phyloP scores from a whole-genome alignment of 2,888 invertebrate species.

The Phortica magna region DNA sequence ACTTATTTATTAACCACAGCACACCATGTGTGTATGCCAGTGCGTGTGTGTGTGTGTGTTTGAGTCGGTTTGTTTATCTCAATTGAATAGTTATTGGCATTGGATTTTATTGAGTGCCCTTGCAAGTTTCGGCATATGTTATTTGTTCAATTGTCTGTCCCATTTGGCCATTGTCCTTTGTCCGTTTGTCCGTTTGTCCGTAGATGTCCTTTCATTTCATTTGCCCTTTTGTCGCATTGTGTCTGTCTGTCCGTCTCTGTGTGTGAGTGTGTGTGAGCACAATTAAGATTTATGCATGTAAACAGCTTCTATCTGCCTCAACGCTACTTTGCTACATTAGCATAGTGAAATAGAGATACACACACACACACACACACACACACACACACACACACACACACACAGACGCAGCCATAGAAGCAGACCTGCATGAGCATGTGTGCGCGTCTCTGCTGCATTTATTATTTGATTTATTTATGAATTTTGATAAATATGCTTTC shows the following conservation, averaged over 20 bases:
- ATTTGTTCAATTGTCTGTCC: too few relatives aligned
- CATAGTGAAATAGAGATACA: background rate
- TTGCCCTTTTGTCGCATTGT: background rate
- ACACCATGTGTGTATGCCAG: background rate
- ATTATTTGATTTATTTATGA: background rate
- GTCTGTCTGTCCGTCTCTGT: background rate
- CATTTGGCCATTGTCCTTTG: too few relatives aligned
- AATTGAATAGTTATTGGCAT: conserved; percentile 21
- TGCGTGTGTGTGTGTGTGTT: conserved; percentile 26
- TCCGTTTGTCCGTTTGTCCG: too few relatives aligned
- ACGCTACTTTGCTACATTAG: background rate
- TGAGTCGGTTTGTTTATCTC: conserved; percentile 17
- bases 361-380: background rate
- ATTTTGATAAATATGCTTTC: background rate
- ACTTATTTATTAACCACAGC: conserved; percentile 39
- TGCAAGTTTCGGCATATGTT: too few relatives aligned
- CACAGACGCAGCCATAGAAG: too few relatives aligned
- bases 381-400: background rate
- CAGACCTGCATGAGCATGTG: background rate
- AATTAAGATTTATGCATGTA: conserved; percentile 28
- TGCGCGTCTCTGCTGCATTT: background rate
- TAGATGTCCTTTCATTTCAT: too few relatives aligned
- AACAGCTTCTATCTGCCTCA: conserved; percentile 12
- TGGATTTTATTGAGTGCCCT: conserved; percentile 16
- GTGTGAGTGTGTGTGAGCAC: conserved; percentile 15